Evolutionary conservation across 2,888 invertebrate genomes (phyloP), one percentile per base, ranked within the genome.

Genomic region (Pseudeuparius sepicola): DNA sequence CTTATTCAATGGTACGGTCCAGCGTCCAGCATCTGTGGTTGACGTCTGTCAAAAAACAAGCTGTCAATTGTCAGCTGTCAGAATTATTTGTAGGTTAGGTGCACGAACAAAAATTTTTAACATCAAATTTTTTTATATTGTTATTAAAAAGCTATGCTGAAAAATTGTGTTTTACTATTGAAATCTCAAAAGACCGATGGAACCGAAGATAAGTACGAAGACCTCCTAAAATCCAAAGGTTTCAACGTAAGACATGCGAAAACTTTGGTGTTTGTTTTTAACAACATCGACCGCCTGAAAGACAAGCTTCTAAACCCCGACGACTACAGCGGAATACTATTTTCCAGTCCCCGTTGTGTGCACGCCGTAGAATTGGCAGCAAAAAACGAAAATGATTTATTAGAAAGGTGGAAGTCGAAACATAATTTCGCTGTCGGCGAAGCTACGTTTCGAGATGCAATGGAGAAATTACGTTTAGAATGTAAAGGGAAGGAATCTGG

Each of bases 281-380:
- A 64, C 48, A 66, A 68, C 50, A 54, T 70, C 14, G 57, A 62
- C 2, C 44, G 55, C 36, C 53, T 72, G 35, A 53, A 45, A 6
- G 48, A 53, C 14, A 66, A 65, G 51, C 46, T 73, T n/a, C 41
- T 55, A 33, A 56, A 57, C 24, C 61, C 64, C 11, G 57, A 63
- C 31, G 50, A 59, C 20, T 72, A 66, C 53, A 59, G 61, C 28
- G 73, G 64, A 16, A 51, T 73, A 15, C 60, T 73, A 3, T 67
- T 73, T 35, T 69, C 70, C 2, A 72, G 72, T 49, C 71, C 71
- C 2, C 57, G 73, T 16, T 68, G 70, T 47, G 66, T 72, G 6
- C 59, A 64, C 43, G 70, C 70, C 3, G 60, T 65, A 2, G 50
- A 54, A 24, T 54, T 63, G 45, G 60, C 68, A 9, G 45, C 64